These are phyloP conservation scores for Puffinus mauretanicus DNA, from an alignment of 2,113 vertebrate species.

Conservation along the genomic window DNA sequence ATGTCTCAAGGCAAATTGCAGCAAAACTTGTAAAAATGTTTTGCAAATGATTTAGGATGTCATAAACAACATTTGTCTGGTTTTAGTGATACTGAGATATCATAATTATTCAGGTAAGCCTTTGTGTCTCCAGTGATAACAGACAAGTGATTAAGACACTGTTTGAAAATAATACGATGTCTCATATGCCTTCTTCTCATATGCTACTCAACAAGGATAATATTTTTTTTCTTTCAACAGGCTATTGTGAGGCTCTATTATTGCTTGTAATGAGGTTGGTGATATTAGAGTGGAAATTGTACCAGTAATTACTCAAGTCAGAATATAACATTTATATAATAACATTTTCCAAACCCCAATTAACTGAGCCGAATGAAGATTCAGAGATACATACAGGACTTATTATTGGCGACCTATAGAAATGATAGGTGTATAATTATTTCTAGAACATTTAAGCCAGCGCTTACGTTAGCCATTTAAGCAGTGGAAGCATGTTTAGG, in stretches of 20 bases:
- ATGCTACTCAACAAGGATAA: background rate
- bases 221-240: background rate
- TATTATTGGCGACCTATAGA: background rate
- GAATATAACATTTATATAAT: background rate
- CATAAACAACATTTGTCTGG: background rate
- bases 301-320: slow-evolving; percentile 12
- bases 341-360: background rate
- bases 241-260: background rate
- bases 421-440: background rate
- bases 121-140: background rate
- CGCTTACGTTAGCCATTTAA: background rate
- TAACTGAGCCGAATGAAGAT: background rate
- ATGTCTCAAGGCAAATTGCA: background rate
- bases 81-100: background rate
- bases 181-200: background rate
- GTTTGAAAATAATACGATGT: background rate
- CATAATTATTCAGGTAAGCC: background rate
- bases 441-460: background rate
- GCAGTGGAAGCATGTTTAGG: background rate
- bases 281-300: background rate
- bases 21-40: background rate
- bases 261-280: background rate
- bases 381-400: background rate
- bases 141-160: background rate
- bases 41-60: background rate